Evolutionary conservation across 2,113 vertebrate genomes (phyloP).

Genomic region (Sapajus apella): DNA sequence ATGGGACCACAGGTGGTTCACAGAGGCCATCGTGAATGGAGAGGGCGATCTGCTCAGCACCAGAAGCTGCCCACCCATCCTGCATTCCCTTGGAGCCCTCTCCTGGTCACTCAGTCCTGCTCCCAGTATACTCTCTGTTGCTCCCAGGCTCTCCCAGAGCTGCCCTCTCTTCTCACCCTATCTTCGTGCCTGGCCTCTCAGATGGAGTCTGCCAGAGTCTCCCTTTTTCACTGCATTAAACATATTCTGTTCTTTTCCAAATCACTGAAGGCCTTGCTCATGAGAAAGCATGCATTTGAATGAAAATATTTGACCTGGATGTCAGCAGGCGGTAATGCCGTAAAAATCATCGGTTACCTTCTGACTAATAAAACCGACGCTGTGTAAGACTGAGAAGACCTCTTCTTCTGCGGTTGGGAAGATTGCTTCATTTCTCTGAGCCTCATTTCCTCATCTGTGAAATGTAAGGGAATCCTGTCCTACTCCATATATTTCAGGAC

Average conservation of each 20-base stretch:
- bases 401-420: background rate
- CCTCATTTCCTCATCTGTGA: background rate
- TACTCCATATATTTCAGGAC: fast-evolving
- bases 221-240: background rate
- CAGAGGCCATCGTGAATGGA: fast-evolving
- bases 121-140: fast-evolving
- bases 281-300: fast-evolving
- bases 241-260: background rate
- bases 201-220: background rate
- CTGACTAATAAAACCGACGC: fast-evolving
- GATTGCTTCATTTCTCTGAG: fast-evolving
- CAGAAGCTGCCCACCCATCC: fast-evolving
- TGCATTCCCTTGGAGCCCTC: fast-evolving
- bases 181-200: no score
- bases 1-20: background rate
- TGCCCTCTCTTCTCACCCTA: background rate
- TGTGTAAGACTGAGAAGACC: fast-evolving
- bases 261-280: background rate
- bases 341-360: fast-evolving
- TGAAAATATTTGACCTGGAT: fast-evolving
- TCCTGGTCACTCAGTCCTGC: no score
- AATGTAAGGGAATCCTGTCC: fast-evolving
- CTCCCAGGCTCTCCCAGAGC: background rate
- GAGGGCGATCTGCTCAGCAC: fast-evolving
- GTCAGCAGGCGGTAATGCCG: fast-evolving